These are phyloP conservation scores for Chanos chanos DNA, from an alignment of 2,797 vertebrate species.

Conservation along the genomic window DNA sequence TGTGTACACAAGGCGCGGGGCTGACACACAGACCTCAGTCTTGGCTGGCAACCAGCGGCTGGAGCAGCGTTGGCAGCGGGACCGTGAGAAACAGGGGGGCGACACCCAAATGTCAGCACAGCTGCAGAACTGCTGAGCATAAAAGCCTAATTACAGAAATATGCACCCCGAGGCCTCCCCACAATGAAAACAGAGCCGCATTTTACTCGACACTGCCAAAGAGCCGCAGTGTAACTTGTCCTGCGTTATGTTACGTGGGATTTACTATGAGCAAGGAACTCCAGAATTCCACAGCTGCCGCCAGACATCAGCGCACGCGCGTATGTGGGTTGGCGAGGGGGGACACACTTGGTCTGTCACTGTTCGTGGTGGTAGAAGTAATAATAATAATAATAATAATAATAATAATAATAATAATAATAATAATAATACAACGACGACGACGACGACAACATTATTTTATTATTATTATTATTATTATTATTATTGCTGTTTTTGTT, in stretches of 20 bases:
- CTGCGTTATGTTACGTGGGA: constrained; percentile 66
- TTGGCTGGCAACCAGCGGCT: constrained; percentile 79
- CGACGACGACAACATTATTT: too few species aligned
- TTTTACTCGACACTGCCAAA: constrained; percentile 69
- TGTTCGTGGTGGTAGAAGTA: constrained; percentile 23
- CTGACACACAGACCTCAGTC: constrained; percentile 72
- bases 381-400: not conserved
- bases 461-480: too few species aligned
- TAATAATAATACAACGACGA: too few species aligned
- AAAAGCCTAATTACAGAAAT: constrained; percentile 90
- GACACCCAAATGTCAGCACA: constrained; percentile 90
- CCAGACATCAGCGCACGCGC: constrained; percentile 59
- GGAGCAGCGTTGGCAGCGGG: constrained; percentile 75
- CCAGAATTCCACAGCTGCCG: constrained; percentile 67
- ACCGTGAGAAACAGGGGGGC: constrained; percentile 93
- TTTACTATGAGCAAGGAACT: constrained; percentile 62
- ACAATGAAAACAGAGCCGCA: constrained; percentile 78
- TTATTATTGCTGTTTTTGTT: too few species aligned
- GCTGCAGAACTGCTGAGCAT: constrained; percentile 90
- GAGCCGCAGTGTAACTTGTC: constrained; percentile 56
- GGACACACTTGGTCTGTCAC: constrained; percentile 37
- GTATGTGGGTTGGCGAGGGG: constrained; percentile 48
- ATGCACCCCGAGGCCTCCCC: constrained; percentile 79
- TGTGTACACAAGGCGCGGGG: constrained; percentile 71
- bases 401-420: not conserved